Base-by-base conservation (phyloP, 2,797 vertebrate species). In the Hybognathus amarus region DNA sequence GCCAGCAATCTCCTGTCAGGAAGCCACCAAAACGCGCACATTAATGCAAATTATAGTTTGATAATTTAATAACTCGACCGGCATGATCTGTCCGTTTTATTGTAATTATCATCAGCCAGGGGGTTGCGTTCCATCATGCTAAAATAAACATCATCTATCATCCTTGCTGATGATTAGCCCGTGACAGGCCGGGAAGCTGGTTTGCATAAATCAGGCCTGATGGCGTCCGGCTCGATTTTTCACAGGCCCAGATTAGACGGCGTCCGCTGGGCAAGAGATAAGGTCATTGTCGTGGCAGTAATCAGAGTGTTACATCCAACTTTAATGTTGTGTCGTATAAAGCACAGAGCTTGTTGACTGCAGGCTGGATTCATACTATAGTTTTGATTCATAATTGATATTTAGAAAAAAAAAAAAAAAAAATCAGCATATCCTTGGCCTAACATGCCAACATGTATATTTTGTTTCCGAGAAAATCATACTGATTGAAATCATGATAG, bases 61-160 rank as follows among this genome's bases (percentile, higher is more conserved):
- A 96, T 99, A 97, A 98, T 99, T 98, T 96, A 98, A 98, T 98
- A 97, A 97, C 91, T 95, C 93, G 91, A 95, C 94, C 94, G 94
- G 95, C 94, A 92, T 96, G 97, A 97, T 97, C 95, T 96, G 97
- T 97, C 97, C 96, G 96, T 96, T 98, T 98, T 97, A 97, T 98
- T 98, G 95, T 96, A 97, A 96, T 98, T 96, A 97, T 97, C 96
- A 95, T 97, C 94, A 94, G 96, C 92, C 94, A 91, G 95, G 95
- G 96, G 96, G 96, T 96, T 97, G 95, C 94, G 93, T 96, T 96
- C 96, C 97, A 97, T 99, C 97, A 97, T 93, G 93, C 83, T 92
- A 95, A 95, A 97, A 97, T 96, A 99, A 99, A 99, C 98, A 99
- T 95, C 97, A 98, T 99, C 97, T 93, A 99, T 99, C 98, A 98